Conservation (phyloP, 2,888 invertebrate genomes). For the Caenorhabditis imperialis region DNA sequence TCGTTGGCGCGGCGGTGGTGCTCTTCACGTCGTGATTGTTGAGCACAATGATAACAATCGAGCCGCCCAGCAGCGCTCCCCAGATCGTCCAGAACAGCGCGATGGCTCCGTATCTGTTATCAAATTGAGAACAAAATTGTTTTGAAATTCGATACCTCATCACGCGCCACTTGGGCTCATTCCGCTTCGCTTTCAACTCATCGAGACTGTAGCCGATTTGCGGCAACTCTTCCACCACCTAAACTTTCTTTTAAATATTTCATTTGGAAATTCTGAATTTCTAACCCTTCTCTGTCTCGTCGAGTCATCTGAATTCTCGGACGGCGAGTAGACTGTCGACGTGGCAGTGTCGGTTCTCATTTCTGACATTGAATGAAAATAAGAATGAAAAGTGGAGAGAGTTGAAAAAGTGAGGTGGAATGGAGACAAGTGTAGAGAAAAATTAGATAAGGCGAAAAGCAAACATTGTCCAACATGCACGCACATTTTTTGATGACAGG, state of each 20-base stretch:
- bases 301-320: constrained; percentile 11
- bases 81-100: constrained; percentile 57
- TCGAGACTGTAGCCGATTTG: constrained; percentile 43
- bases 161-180: constrained; percentile 43
- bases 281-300: constrained; percentile 26
- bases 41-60: constrained; percentile 57
- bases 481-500: not conserved
- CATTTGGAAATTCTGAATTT: not conserved
- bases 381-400: not conserved
- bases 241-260: not conserved
- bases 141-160: constrained; percentile 37
- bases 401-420: not conserved
- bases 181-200: constrained; percentile 38
- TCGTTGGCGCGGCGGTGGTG: constrained; percentile 40
- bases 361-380: constrained; percentile 1
- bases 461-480: constrained; percentile 31
- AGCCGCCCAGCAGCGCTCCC: constrained; percentile 59
- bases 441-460: constrained; percentile 40
- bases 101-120: constrained; percentile 33
- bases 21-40: constrained; percentile 53
- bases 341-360: constrained; percentile 18
- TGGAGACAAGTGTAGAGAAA: constrained; percentile 16
- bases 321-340: constrained; percentile 9
- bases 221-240: constrained; percentile 18
- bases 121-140: not conserved